Evolutionary conservation across 2,113 vertebrate genomes (phyloP).

Genomic region (Leiothrix lutea): DNA sequence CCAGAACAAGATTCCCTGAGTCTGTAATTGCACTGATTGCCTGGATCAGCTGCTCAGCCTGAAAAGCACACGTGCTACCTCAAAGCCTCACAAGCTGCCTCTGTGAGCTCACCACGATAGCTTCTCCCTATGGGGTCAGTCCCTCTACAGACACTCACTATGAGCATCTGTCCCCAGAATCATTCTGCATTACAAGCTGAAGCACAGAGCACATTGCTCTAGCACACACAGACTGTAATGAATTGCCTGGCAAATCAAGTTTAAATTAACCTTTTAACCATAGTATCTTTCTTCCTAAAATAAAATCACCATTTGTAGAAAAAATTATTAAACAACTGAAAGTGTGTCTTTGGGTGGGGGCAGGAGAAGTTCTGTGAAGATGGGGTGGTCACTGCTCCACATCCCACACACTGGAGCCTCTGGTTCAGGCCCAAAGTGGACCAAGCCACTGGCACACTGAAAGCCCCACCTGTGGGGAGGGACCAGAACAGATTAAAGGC

Average conservation of each 20-base stretch:
- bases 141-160: neutral
- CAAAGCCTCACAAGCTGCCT: neutral
- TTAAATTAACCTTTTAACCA: neutral
- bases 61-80: accelerated
- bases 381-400: neutral
- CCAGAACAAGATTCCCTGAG: neutral
- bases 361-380: neutral
- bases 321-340: neutral
- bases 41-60: neutral
- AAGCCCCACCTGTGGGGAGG: neutral
- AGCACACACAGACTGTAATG: neutral
- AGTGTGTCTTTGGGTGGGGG: neutral
- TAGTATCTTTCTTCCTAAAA: neutral
- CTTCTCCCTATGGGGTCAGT: neutral
- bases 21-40: neutral
- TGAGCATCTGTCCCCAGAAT: neutral
- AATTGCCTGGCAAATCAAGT: neutral
- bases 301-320: neutral
- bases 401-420: neutral
- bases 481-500: neutral
- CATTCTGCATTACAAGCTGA: neutral
- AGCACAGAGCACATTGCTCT: neutral
- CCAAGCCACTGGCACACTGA: neutral
- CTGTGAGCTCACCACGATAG: neutral
- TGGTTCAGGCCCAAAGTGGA: neutral